These are phyloP conservation scores for Trissonchulus latispiculum DNA, from an alignment of 2,888 invertebrate species.

Conservation along the genomic window DNA sequence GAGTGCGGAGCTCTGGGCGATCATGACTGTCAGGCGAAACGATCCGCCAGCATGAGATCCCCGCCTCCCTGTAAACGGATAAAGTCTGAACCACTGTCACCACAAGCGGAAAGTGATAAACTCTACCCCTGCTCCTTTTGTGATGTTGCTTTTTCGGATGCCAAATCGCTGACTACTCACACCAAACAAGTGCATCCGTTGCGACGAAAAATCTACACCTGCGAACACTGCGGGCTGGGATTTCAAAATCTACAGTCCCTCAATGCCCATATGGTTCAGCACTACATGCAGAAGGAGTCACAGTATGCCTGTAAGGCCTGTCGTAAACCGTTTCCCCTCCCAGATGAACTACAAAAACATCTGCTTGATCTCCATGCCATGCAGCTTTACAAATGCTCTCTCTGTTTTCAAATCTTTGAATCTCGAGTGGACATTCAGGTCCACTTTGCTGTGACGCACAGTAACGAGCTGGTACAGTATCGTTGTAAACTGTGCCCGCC, in stretches of 20 bases:
- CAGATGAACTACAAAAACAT: slow-evolving; percentile 79
- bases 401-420: slow-evolving; percentile 82
- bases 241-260: slow-evolving; percentile 69
- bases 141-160: neutral
- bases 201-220: slow-evolving; percentile 48
- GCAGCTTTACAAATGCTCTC: slow-evolving; percentile 69
- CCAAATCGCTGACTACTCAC: neutral
- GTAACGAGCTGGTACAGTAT: slow-evolving; percentile 69
- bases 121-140: neutral
- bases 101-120: neutral
- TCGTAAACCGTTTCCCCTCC: slow-evolving; percentile 61
- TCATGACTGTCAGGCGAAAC: neutral
- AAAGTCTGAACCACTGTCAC: neutral
- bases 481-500: slow-evolving; percentile 65
- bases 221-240: slow-evolving; percentile 64
- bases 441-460: slow-evolving; percentile 79
- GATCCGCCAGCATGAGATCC: neutral
- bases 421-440: slow-evolving; percentile 78
- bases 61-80: neutral
- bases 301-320: slow-evolving; percentile 75
- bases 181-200: neutral
- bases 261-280: slow-evolving; percentile 65
- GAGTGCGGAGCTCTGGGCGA: too few species aligned
- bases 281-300: slow-evolving; percentile 65
- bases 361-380: slow-evolving; percentile 74